Evolutionary conservation across 2,797 vertebrate species (phyloP).

Genomic region (Sebastes umbrosus): DNA sequence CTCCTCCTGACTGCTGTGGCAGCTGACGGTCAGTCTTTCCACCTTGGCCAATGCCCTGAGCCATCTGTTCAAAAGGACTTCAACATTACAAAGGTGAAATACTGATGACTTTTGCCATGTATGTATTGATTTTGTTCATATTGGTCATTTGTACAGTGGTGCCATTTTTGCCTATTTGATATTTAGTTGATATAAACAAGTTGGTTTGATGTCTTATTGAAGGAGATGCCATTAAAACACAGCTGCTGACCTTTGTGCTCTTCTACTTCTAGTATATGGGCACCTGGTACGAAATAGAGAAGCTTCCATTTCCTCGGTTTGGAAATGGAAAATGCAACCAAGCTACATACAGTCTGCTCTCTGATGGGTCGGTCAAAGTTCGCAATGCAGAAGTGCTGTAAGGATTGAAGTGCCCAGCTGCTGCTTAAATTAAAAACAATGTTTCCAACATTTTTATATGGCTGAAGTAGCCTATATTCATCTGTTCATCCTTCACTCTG

Average conservation of each 20-base stretch:
- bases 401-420: background rate
- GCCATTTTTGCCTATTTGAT: background rate
- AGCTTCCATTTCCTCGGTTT: slow-evolving; percentile 76
- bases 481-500: background rate
- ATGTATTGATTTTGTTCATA: background rate
- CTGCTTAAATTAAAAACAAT: background rate
- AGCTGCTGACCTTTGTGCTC: background rate
- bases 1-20: slow-evolving; percentile 15
- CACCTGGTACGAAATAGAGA: slow-evolving; percentile 88
- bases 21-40: slow-evolving; percentile 38
- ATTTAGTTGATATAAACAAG: background rate
- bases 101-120: background rate
- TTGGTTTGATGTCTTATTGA: background rate
- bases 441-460: background rate
- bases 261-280: slow-evolving; percentile 73
- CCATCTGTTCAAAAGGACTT: slow-evolving; percentile 51
- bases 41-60: slow-evolving; percentile 8
- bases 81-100: slow-evolving; percentile 35
- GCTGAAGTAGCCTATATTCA: too few relatives aligned
- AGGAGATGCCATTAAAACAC: background rate
- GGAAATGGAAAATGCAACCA: slow-evolving; percentile 83
- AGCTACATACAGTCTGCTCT: slow-evolving; percentile 75
- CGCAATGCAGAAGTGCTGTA: slow-evolving; percentile 59
- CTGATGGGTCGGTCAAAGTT: slow-evolving; percentile 45
- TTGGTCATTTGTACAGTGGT: background rate